Base-by-base conservation (phyloP, 2,113 vertebrate genomes). In the Callospermophilus lateralis region DNA sequence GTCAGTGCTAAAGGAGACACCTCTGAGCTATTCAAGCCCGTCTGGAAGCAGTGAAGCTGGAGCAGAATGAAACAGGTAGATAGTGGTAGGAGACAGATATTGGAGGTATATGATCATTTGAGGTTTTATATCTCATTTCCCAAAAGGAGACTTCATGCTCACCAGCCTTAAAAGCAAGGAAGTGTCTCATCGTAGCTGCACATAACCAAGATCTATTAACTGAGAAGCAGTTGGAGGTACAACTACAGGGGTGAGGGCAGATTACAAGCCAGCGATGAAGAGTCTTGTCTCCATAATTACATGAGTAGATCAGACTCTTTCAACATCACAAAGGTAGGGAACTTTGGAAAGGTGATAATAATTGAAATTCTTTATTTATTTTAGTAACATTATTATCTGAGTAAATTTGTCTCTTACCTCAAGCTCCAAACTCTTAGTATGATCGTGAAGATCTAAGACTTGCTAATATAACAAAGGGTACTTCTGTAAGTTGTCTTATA, bases 331-430 rank as follows among this genome's bases (percentile, higher is more conserved):
- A 80, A 96, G 26, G 32, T 17, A 68, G 48, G 26, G 72, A 51
- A 93, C 67, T 86, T 93, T 67, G 37, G 39, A 86, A 88, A 76
- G 32, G 34, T 65, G 42, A 48, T 34, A 55, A 12, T 45, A 70
- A 72, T 39, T 84, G 39, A n/a, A 70, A 24, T 26, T 63, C 24
- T 63, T 63, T 63, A 63, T 63, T 63, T 61, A 61, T 80, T 87
- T 89, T 30, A 42, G 92, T 70, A 89, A 55, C n/a, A 87, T 81
- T 73, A 92, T 79, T 72, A 67, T 92, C 86, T 11, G 3, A 8
- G 17, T 95, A 65, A 10, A 85, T 90, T 67, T 88, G 12, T 76
- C 34, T 73, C 85, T 90, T 94, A 70, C 7, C 32, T 58, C 58
- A 94, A 84, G 74, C 11, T 22, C 28, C 48, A 84, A 4, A 22